phyloP scores from a whole-genome alignment of 2,888 invertebrate genomes.

The Chrysomela aeneicollis region DNA sequence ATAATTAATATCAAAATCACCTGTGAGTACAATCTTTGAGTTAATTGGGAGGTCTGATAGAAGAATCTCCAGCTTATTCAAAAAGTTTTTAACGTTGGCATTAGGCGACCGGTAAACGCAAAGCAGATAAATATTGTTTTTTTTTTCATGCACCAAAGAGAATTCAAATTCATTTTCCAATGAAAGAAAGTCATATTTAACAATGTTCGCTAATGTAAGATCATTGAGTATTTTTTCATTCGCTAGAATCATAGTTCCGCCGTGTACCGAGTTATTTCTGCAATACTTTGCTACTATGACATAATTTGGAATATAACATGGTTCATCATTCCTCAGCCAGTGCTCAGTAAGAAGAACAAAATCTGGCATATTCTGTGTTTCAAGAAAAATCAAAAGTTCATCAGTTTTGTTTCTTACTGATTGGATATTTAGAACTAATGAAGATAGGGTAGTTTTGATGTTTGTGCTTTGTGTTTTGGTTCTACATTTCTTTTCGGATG shows the following conservation, averaged over 20 bases:
- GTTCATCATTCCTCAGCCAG: constrained; percentile 3
- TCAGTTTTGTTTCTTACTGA: constrained; percentile 5
- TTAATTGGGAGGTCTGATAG: constrained; percentile 3
- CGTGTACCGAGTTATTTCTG: background rate
- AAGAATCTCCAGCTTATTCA: constrained; percentile 2
- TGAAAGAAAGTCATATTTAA: constrained; percentile 5
- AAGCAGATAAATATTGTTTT: constrained; percentile 6
- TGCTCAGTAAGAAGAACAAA: constrained; percentile 5
- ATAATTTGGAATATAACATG: constrained; percentile 5
- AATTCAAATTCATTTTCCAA: constrained; percentile 5
- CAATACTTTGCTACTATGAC: constrained; percentile 3
- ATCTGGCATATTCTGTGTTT: constrained; percentile 7
- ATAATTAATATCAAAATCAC: constrained; percentile 4
- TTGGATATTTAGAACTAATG: background rate
- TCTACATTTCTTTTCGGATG: background rate
- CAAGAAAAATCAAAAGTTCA: constrained; percentile 4
- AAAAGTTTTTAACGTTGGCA: constrained; percentile 14
- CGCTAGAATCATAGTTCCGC: constrained; percentile 12
- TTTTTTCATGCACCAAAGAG: constrained; percentile 15
- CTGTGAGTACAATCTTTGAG: constrained; percentile 3
- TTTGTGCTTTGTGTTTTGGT: constrained; percentile 3
- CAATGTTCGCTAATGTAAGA: constrained; percentile 5
- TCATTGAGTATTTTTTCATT: constrained; percentile 8
- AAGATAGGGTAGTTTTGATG: constrained; percentile 2
- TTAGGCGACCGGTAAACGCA: background rate